A percentile compares a stretch with the other conserved stretches of the same genome.
These are phyloP conservation scores for Leptodactylus fallax DNA, from an alignment of 2,797 vertebrate genomes.

Conservation along the genomic window DNA sequence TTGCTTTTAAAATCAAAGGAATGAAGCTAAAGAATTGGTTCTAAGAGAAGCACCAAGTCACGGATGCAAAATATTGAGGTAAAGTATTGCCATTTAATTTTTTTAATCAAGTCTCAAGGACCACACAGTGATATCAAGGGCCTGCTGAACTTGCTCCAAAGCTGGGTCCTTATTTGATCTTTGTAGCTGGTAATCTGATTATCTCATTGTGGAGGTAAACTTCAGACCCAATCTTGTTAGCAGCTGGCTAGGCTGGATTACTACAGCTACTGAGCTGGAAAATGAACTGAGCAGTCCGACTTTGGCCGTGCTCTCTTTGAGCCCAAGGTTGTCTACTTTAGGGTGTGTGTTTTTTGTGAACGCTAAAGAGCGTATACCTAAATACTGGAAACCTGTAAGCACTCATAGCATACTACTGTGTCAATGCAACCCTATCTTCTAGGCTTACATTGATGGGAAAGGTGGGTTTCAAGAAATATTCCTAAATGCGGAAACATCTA, in stretches of 20 bases:
- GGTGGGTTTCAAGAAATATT: neutral
- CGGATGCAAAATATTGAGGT: slow-evolving; percentile 81
- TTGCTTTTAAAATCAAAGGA: slow-evolving; percentile 75
- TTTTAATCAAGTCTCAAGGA: slow-evolving; percentile 97
- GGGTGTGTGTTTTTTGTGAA: slow-evolving; percentile 83
- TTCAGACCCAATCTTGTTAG: slow-evolving; percentile 99
- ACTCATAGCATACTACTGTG: neutral
- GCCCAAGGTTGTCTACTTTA: slow-evolving; percentile 86
- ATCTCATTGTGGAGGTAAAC: slow-evolving; percentile 99
- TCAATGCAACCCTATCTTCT: slow-evolving; percentile 53
- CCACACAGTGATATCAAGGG: slow-evolving; percentile 99
- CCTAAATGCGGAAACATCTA: neutral
- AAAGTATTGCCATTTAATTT: slow-evolving; percentile 88
- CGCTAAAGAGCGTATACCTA: slow-evolving; percentile 91
- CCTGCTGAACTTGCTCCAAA: slow-evolving; percentile 98
- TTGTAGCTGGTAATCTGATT: slow-evolving; percentile 99
- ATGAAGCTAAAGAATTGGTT: slow-evolving; percentile 73
- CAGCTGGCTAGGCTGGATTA: slow-evolving; percentile 99
- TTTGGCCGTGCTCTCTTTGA: slow-evolving; percentile 98
- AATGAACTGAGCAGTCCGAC: slow-evolving; percentile 99
- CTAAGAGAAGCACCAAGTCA: slow-evolving; percentile 80
- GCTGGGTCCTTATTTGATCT: slow-evolving; percentile 99
- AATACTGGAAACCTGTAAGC: slow-evolving; percentile 77
- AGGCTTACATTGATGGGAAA: slow-evolving; percentile 20
- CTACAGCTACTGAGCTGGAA: slow-evolving; percentile 97